Base-by-base conservation (phyloP, 2,888 invertebrate species). In the Eupithecia pulchellata region DNA sequence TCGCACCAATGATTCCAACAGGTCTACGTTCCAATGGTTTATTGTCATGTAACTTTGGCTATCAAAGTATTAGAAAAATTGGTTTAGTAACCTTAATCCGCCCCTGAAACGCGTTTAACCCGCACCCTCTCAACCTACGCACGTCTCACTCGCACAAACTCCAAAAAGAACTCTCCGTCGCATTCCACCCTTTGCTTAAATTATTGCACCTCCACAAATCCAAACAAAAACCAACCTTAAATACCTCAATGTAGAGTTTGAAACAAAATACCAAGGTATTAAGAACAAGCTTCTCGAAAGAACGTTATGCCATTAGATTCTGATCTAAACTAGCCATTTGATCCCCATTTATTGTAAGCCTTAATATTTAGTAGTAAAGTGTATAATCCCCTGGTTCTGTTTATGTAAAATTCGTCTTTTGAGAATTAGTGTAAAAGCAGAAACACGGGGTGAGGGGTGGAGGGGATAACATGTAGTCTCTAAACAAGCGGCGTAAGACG, bases 91-190 rank as follows among this genome's bases (percentile, higher is more conserved):
- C 71, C 76, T 66, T 8, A 88, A 63, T 91, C 66, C 90, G 80
- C 27, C 86, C 85, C 93, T 92, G 93, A 74, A 75, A 79, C 89
- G 90, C 91, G 89, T 91, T 91, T 89, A 88, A 89, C 91, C 91
- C 90, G 89, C 91, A 91, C 91, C 89, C 92, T 87, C 88, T 86
- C 91, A 88, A 88, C 90, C 88, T 93, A 93, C 93, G 93, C 93
- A 93, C 89, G 85, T 94, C 93, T 93, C 94, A 92, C 93, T 94
- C 94, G 91, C 94, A 93, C 94, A 91, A 93, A 93, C 91, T 92
- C 89, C 91, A 93, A 94, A 94, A 94, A 94, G 93, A 93, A 93
- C 91, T 89, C 84, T 88, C 93, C 88, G 87, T 93, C 93, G 93
- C 93, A 85, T 91, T 92, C 93, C 92, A 90, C 92, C 94, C 93